Evolutionary conservation across 1,140 invertebrate genomes (phyloP).

Genomic region (Arctopsyche grandis): DNA sequence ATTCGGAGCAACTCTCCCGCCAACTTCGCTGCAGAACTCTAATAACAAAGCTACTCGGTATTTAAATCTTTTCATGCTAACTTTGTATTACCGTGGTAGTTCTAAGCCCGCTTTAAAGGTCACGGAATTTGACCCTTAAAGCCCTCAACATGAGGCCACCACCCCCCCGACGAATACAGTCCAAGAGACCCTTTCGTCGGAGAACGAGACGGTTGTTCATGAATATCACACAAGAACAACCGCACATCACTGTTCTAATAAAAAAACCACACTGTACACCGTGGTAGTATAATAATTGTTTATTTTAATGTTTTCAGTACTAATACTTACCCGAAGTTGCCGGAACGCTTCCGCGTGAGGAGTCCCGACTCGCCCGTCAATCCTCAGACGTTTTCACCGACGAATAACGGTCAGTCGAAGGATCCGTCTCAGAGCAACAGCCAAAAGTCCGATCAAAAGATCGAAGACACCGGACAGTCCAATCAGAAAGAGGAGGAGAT

Average conservation of each 20-base stretch:
- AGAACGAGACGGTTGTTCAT: background rate
- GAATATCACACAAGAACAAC: too few relatives aligned
- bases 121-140: too few relatives aligned
- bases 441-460: constrained; percentile 5
- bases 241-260: too few relatives aligned
- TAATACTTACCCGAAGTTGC: constrained; percentile 72
- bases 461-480: constrained; percentile 39
- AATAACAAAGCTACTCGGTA: constrained; percentile 64
- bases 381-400: constrained; percentile 48
- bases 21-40: constrained; percentile 48
- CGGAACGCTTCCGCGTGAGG: constrained; percentile 70
- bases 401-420: constrained; percentile 52
- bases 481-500: constrained; percentile 60
- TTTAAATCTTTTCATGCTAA: background rate
- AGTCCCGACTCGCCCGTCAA: constrained; percentile 59
- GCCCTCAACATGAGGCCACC: too few relatives aligned
- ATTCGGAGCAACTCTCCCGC: constrained; percentile 58
- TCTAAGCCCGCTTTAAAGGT: too few relatives aligned
- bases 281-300: background rate
- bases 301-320: constrained; percentile 58
- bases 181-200: too few relatives aligned
- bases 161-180: too few relatives aligned
- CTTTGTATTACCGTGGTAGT: too few relatives aligned
- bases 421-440: constrained; percentile 34
- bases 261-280: constrained; percentile 48